Evolutionary conservation across 2,113 vertebrate genomes (phyloP).

Genomic region (Ibidorhyncha struthersii): DNA sequence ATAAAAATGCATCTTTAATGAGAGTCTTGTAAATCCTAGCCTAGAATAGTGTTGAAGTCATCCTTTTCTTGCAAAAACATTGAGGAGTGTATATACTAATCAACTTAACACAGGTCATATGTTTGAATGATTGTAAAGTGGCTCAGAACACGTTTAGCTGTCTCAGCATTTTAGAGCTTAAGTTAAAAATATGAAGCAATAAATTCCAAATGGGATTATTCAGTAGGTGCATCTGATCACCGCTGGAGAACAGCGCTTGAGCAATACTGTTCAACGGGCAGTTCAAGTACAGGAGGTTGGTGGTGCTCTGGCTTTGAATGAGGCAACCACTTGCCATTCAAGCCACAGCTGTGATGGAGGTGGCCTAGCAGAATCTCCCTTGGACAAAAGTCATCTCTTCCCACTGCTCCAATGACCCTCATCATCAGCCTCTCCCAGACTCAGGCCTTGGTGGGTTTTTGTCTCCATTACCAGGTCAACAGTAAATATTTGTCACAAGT

Average conservation of each 20-base stretch:
- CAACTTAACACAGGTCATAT: not conserved
- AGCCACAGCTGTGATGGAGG: not conserved
- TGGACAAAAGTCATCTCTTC: not conserved
- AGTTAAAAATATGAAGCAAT: constrained; percentile 49
- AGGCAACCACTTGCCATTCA: not conserved
- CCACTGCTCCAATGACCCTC: not conserved
- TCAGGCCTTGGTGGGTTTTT: not conserved
- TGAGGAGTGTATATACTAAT: not conserved
- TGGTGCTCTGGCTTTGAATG: not conserved
- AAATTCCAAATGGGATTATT: constrained; percentile 26
- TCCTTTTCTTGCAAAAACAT: constrained; percentile 12
- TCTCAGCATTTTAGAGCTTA: constrained; percentile 1
- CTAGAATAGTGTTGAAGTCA: not conserved
- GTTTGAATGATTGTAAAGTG: not conserved
- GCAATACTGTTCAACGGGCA: not conserved
- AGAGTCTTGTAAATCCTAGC: constrained; percentile 24
- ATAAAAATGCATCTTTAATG: constrained; percentile 61
- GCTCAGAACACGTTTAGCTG: not conserved
- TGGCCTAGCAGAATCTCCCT: not conserved
- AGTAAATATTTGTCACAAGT: not conserved
- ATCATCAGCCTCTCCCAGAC: not conserved
- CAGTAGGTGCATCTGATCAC: not conserved
- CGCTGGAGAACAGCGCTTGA: not conserved
- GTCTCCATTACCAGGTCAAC: not conserved
- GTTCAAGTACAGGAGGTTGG: not conserved